Percentiles rank a stretch among this genome's conserved stretches.
These are phyloP conservation scores for Nomada fabriciana DNA, from an alignment of 2,888 invertebrate species.

Conservation along the genomic window DNA sequence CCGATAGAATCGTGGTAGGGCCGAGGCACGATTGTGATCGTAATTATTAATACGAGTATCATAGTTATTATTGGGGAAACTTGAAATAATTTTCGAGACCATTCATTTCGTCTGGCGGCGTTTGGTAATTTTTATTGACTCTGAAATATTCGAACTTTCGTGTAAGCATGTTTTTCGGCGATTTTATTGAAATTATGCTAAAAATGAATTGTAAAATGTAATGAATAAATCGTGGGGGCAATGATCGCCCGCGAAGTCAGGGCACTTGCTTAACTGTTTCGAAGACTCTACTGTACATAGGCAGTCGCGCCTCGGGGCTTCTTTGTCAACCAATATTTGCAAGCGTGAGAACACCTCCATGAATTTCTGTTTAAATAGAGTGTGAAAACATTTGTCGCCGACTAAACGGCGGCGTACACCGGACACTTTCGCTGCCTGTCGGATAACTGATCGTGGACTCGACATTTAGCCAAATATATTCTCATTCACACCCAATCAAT, in stretches of 20 bases:
- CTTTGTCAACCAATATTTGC: constrained; percentile 56
- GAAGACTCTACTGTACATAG: background rate
- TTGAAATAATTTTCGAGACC: too few relatives aligned
- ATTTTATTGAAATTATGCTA: too few relatives aligned
- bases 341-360: background rate
- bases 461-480: constrained; percentile 23
- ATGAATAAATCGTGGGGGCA: too few relatives aligned
- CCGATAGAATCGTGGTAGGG: too few relatives aligned
- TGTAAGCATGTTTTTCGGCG: too few relatives aligned
- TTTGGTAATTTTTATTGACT: too few relatives aligned
- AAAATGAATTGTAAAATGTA: background rate
- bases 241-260: background rate
- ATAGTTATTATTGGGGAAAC: too few relatives aligned
- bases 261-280: background rate
- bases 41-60: too few relatives aligned
- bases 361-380: constrained; percentile 47
- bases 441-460: background rate
- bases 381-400: constrained; percentile 58
- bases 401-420: constrained; percentile 12
- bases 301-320: constrained; percentile 1
- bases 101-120: too few relatives aligned
- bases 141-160: too few relatives aligned
- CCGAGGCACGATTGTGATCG: too few relatives aligned
- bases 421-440: constrained; percentile 43
- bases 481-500: background rate